Conservation (phyloP, 2,888 invertebrate genomes). For the Lithophane ornitopus region DNA sequence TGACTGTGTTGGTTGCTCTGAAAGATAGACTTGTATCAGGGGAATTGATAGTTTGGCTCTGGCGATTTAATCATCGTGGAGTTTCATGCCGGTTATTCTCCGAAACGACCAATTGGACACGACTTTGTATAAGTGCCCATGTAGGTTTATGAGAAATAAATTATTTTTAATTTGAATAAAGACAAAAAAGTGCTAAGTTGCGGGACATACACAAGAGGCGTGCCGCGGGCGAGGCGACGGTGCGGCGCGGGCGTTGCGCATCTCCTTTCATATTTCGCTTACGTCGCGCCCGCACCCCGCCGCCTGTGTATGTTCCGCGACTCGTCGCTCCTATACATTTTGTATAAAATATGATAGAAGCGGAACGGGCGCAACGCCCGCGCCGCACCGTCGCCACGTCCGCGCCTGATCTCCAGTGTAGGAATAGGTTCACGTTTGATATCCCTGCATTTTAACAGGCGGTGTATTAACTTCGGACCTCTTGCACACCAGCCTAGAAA, state of each 20-base stretch:
- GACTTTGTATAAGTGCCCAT: not conserved
- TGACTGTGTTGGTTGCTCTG: not conserved
- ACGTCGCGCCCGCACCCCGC: no score
- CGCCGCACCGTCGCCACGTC: no score
- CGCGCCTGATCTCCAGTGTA: not conserved
- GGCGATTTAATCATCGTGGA: not conserved
- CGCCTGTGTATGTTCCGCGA: no score
- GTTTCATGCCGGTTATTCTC: not conserved
- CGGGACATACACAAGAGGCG: no score
- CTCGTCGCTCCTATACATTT: no score
- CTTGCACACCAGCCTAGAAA: not conserved
- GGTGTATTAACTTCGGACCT: no score
- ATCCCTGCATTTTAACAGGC: no score
- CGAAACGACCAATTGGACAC: not conserved
- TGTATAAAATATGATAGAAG: no score
- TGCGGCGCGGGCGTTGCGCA: no score
- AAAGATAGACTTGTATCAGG: conserved; percentile 4
- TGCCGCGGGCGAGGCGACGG: no score
- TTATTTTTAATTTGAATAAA: not conserved
- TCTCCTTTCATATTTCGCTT: no score
- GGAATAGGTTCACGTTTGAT: not conserved
- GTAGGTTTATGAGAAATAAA: not conserved
- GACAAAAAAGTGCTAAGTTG: not conserved
- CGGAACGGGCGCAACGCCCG: no score
- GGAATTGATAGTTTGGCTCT: not conserved